phyloP scores from a whole-genome alignment of 2,113 vertebrate species.

The Melanotaenia duboulayi region DNA sequence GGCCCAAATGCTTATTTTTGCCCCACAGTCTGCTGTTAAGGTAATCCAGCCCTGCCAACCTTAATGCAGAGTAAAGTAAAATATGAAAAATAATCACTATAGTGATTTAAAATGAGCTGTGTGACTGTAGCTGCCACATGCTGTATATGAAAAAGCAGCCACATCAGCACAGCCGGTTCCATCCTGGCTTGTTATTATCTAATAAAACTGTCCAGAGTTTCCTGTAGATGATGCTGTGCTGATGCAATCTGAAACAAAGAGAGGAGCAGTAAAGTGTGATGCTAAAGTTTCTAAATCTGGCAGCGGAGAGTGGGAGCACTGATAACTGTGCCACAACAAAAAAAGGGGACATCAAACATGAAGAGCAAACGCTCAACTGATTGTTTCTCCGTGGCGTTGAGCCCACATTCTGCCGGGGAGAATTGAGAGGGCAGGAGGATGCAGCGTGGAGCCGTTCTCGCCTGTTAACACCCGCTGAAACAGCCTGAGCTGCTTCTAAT shows the following conservation, averaged over 20 bases:
- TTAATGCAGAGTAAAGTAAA: slow-evolving; percentile 26
- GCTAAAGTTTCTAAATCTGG: slow-evolving; percentile 44
- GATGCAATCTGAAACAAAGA: slow-evolving; percentile 38
- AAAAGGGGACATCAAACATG: slow-evolving; percentile 47
- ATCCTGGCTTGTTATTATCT: slow-evolving; percentile 4
- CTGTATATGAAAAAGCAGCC: slow-evolving; percentile 18
- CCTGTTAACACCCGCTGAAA: slow-evolving; percentile 69
- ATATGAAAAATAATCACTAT: slow-evolving; percentile 21
- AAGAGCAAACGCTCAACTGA: slow-evolving; percentile 48
- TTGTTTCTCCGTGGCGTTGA: slow-evolving; percentile 8
- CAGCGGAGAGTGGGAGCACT: slow-evolving; percentile 24
- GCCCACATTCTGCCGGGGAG: slow-evolving; percentile 21
- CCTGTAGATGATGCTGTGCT: slow-evolving; percentile 24
- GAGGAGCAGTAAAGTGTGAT: slow-evolving; percentile 6
- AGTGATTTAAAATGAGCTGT: slow-evolving; percentile 23
- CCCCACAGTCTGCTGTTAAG: slow-evolving; percentile 17
- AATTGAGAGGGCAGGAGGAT: slow-evolving; percentile 32
- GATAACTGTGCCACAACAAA: slow-evolving; percentile 44
- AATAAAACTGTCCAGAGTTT: not conserved
- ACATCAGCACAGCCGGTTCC: slow-evolving; percentile 23
- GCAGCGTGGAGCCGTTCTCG: slow-evolving; percentile 48
- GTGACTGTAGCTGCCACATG: not conserved
- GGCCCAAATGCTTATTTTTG: not conserved
- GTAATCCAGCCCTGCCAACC: slow-evolving; percentile 8
- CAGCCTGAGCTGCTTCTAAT: slow-evolving; percentile 75